A percentile compares a stretch with the other conserved stretches of the same genome.
These are phyloP conservation scores for Acleris emargana DNA, from an alignment of 2,888 invertebrate genomes.

Conservation along the genomic window DNA sequence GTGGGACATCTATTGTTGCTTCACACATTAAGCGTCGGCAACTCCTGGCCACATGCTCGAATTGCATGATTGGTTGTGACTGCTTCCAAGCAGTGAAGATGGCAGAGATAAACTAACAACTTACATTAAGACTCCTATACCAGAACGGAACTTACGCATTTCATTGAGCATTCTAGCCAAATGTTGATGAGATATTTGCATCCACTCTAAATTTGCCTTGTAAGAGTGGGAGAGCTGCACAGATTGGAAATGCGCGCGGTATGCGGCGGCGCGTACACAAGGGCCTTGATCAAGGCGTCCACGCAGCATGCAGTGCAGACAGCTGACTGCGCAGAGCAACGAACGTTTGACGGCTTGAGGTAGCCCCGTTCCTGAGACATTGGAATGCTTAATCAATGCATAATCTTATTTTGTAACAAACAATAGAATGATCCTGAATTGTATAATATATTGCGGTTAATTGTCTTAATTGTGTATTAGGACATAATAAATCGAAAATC, in stretches of 20 bases:
- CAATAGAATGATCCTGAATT: too few species aligned
- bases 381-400: neutral
- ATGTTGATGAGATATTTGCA: constrained; percentile 1
- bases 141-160: constrained; percentile 1
- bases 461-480: too few species aligned
- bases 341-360: constrained; percentile 26
- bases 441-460: too few species aligned
- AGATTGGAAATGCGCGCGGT: constrained; percentile 42
- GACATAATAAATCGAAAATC: too few species aligned
- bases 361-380: neutral
- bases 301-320: constrained; percentile 40
- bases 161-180: constrained; percentile 9
- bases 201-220: neutral
- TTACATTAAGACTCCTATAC: neutral
- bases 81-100: too few species aligned
- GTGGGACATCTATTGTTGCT: too few species aligned
- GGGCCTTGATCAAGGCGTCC: constrained; percentile 57
- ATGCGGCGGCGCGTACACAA: constrained; percentile 51
- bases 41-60: too few species aligned
- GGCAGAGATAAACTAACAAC: neutral
- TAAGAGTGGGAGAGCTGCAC: constrained; percentile 10
- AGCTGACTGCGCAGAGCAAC: constrained; percentile 45
- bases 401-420: too few species aligned
- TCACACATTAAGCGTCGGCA: too few species aligned
- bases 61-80: too few species aligned